These are phyloP conservation scores for Scaptomyza caliginosa DNA, from an alignment of 2,888 invertebrate species.

Conservation along the genomic window DNA sequence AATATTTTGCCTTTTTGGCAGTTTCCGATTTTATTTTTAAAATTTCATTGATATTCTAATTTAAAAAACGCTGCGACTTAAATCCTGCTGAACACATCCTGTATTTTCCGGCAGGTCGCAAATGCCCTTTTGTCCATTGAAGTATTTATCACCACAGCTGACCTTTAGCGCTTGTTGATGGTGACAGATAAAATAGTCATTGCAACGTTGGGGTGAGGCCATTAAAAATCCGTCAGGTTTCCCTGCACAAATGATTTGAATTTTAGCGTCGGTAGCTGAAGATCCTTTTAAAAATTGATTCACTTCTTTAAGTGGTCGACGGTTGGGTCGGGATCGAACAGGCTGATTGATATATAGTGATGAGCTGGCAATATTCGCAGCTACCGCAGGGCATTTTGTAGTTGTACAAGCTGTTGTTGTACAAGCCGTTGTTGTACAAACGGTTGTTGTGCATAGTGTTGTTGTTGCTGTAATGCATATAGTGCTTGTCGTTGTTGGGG, in stretches of 20 bases:
- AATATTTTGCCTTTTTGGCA: too few species aligned
- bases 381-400: constrained; percentile 7
- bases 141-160: constrained; percentile 70
- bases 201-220: constrained; percentile 66
- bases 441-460: constrained; percentile 13
- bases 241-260: constrained; percentile 52
- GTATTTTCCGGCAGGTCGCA: constrained; percentile 76
- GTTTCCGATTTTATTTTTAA: too few species aligned
- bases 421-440: not conserved
- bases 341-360: constrained; percentile 14
- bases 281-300: constrained; percentile 8
- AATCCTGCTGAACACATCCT: constrained; percentile 57
- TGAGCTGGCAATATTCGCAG: constrained; percentile 3
- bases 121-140: constrained; percentile 68
- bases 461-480: not conserved
- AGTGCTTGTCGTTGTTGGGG: not conserved
- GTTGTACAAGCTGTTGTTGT: constrained; percentile 10
- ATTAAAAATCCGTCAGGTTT: constrained; percentile 68
- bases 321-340: constrained; percentile 27
- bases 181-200: constrained; percentile 70
- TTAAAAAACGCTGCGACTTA: too few species aligned
- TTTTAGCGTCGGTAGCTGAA: constrained; percentile 3
- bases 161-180: constrained; percentile 55
- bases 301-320: constrained; percentile 38
- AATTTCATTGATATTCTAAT: too few species aligned